Evolutionary conservation across 2,888 invertebrate genomes (phyloP), one percentile per base, ranked within the genome.

Genomic region (Dicyrtomina minuta): DNA sequence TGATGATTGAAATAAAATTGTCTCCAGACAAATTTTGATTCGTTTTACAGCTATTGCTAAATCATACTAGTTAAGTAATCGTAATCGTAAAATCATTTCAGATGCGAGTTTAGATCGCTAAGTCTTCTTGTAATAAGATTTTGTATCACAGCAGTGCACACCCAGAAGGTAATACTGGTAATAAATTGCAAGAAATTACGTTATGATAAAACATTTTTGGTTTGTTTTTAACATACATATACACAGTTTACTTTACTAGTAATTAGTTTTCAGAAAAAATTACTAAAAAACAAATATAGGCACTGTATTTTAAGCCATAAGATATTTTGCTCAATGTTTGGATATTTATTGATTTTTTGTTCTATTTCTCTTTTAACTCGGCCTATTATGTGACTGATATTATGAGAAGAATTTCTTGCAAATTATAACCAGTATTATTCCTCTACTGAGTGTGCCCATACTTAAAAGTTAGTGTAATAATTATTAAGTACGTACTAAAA

Each of bases 51-150:
- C n/a, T 33, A 33, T 33, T 33, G 33, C 33, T 33, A 33, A 22
- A 17, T 10, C 2, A 17, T 51, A 17, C 2, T 22, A 51, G 51
- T 51, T 8, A 33, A 33, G 3, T 33, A 33, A 33, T 33, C 3
- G 33, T 33, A 33, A 33, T 5, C 33, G 33, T 33, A 33, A 33
- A 46, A 61, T 61, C 43, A 49, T 46, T 61, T 61, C 61, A 61
- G 61, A 61, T 61, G 61, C 61, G 61, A 61, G 43, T 49, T 61
- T 17, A 26, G 17, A 46, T 61, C 61, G 61, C 61, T 61, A 46
- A 61, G 61, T 49, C 61, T 61, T 61, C 46, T 43, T 58, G 58
- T 56, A 24, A 43, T 61, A 44, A 61, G 49, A 24, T 46, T 46
- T 46, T 43, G 26, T 61, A 61, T 61, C 61, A 61, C 61, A 61